Evolutionary conservation across 2,113 vertebrate species (phyloP), one percentile per base, ranked within the genome.

Genomic region (Pterocles gutturalis): DNA sequence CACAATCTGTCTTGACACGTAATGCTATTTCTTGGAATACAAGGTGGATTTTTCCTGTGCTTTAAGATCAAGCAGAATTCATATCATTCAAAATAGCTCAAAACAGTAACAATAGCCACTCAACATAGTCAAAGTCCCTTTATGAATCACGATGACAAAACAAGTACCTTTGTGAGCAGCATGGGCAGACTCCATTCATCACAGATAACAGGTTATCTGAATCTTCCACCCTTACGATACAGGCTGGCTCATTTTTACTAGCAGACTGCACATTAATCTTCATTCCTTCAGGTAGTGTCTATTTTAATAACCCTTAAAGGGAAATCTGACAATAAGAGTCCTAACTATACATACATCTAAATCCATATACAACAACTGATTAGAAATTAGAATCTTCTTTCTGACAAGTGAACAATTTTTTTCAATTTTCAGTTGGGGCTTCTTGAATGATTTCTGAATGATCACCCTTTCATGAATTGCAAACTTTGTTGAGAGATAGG

Each of bases 261-360:
- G 60, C 29, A 75, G 54, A 75, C 22, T 0, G 0, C 13, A 38
- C 81, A 90, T 92, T 89, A 83, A 75, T 95, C 85, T 95, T 86
- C 29, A 60, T 90, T 95, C 51, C 61, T 89, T 58, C 26, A 24
- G 64, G 24, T 33, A 64, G 11, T 10, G 15, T 75, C 41, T 70
- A 75, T 95, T 90, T 95, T 94, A 94, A 75, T 78, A 92, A 31
- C 43, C 55, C 43, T 55, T 78, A 78, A 93, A 93, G 38, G 57
- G 60, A 84, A 81, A 89, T 83, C 18, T 67, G 43, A 81, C 33
- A 81, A 5, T 70, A 75, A 43, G 28, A 81, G 46, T 26, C 26
- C 29, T 55, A 83, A 60, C 51, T 71, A 66, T 31, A 29, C 10
- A 22, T 36, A 71, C 19, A 43, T 58, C 36, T 83, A 28, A 73